phyloP scores from a whole-genome alignment of 2,888 invertebrate genomes.

The Lamellibrachia columna region DNA sequence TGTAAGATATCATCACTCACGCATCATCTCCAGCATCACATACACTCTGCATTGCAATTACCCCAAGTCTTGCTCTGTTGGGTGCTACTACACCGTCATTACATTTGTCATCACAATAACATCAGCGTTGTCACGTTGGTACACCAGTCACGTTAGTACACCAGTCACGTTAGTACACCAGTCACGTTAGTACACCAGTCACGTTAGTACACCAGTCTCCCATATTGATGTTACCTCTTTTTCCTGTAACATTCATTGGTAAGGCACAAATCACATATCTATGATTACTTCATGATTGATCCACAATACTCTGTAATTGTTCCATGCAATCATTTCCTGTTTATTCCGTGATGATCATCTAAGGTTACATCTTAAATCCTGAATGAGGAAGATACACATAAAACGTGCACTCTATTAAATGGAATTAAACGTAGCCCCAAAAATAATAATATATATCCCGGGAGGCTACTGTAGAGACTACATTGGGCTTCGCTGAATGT shows the following conservation, averaged over 20 bases:
- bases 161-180: no score
- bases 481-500: neutral
- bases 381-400: neutral
- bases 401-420: neutral
- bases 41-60: neutral
- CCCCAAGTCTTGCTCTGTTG: neutral
- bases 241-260: no score
- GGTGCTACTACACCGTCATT: neutral
- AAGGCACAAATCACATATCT: no score
- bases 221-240: no score
- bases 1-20: slow-evolving; percentile 47
- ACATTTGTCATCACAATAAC: neutral
- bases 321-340: no score
- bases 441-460: neutral
- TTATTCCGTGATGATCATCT: no score
- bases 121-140: neutral
- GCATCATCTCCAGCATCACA: neutral
- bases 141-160: no score
- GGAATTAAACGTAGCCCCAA: neutral
- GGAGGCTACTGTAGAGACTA: neutral
- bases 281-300: no score
- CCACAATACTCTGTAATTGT: no score
- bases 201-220: no score
- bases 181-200: no score
- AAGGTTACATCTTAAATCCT: no score